Conservation (phyloP, 1,140 invertebrate species). For the Argopecten irradians region DNA sequence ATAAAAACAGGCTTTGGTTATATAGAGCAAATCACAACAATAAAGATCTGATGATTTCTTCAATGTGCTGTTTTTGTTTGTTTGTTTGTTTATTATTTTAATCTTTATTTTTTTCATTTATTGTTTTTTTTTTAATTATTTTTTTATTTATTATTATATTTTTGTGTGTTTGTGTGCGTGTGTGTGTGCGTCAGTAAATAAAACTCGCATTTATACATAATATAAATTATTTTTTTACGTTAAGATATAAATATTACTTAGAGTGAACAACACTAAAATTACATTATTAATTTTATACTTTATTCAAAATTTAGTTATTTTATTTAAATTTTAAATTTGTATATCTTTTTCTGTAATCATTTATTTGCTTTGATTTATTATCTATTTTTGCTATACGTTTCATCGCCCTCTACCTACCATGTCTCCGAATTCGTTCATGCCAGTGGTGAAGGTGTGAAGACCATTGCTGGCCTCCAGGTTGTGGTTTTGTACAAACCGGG, state of each 20-base stretch:
- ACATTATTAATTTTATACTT: not conserved
- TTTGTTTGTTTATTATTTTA: no score
- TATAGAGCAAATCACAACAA: not conserved
- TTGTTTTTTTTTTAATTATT: no score
- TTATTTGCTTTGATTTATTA: not conserved
- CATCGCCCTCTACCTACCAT: slow-evolving; percentile 65
- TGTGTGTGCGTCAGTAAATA: no score
- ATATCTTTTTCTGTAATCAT: not conserved
- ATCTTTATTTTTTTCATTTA: no score
- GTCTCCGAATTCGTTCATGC: slow-evolving; percentile 75
- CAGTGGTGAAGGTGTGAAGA: slow-evolving; percentile 69
- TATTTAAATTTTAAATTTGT: not conserved
- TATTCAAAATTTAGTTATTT: not conserved
- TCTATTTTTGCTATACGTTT: no score
- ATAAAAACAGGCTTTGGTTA: no score
- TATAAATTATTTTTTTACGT: not conserved
- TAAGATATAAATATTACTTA: not conserved
- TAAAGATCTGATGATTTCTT: no score
- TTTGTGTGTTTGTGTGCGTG: no score
- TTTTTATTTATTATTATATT: no score
- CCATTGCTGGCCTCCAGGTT: slow-evolving; percentile 83
- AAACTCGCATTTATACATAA: no score
- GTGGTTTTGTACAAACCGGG: slow-evolving; percentile 85
- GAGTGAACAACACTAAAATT: not conserved
- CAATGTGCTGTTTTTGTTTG: no score